Conservation (phyloP, 1,140 invertebrate species). For the Diachasmimorpha longicaudata region DNA sequence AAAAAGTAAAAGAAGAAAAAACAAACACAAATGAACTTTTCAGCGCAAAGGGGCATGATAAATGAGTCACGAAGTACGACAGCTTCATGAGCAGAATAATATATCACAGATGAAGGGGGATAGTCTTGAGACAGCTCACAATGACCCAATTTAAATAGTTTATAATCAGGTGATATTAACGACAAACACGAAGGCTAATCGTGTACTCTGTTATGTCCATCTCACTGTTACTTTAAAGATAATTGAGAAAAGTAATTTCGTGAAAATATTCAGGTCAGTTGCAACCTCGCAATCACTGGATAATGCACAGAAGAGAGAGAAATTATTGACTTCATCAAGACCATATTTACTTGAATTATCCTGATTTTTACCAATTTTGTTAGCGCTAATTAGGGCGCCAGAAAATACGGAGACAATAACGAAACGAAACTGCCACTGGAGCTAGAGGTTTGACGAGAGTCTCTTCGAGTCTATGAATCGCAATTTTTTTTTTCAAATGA, state of each 20-base stretch:
- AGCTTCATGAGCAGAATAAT: constrained; percentile 6
- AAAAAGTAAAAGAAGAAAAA: not conserved
- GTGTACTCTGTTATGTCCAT: not conserved
- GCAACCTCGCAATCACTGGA: constrained; percentile 30
- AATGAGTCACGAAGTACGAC: not conserved
- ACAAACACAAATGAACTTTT: not conserved
- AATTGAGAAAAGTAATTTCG: not conserved
- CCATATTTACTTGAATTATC: not conserved
- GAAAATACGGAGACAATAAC: too few relatives aligned
- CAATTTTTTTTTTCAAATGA: too few relatives aligned
- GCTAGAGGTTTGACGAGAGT: too few relatives aligned
- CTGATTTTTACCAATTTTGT: too few relatives aligned
- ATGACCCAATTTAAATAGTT: not conserved
- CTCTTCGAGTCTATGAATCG: too few relatives aligned
- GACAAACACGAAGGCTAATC: not conserved
- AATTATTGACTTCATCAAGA: constrained; percentile 20
- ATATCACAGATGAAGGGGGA: not conserved
- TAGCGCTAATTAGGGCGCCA: too few relatives aligned
- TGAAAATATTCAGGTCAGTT: not conserved
- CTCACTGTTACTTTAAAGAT: not conserved
- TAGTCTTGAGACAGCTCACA: not conserved
- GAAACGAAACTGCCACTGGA: too few relatives aligned
- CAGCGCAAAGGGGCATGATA: not conserved
- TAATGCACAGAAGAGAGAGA: constrained; percentile 31
- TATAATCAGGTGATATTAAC: not conserved